Evolutionary conservation across 2,797 vertebrate species (phyloP).

Genomic region (Propithecus deckenii): DNA sequence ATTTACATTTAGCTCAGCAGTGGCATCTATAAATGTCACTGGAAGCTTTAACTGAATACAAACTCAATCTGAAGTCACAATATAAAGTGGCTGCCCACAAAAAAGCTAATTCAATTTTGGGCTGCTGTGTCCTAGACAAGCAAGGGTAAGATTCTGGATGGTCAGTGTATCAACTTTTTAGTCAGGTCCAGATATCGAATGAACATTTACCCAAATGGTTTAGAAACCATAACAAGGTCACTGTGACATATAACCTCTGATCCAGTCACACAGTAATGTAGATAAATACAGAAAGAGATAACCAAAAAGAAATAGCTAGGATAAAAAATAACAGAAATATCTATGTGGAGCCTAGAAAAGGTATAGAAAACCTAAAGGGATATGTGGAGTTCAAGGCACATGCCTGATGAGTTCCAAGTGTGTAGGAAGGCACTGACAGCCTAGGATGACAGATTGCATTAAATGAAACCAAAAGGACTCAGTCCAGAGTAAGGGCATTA

Average conservation of each 20-base stretch:
- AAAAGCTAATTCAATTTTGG: not conserved
- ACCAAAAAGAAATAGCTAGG: not conserved
- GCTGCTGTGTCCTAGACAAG: not conserved
- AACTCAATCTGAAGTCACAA: constrained; percentile 29
- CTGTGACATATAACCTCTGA: constrained; percentile 4
- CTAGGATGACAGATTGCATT: not conserved
- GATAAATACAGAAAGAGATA: not conserved
- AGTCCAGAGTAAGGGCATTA: not conserved
- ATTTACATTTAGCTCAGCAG: not conserved
- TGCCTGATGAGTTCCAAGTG: not conserved
- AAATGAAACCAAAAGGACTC: not conserved
- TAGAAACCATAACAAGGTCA: not conserved
- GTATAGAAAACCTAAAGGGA: not conserved
- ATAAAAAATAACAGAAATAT: not conserved
- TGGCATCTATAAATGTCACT: not conserved
- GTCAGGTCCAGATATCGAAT: not conserved
- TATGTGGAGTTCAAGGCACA: not conserved
- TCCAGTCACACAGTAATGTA: not conserved
- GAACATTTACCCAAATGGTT: not conserved
- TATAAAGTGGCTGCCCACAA: not conserved
- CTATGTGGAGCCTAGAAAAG: not conserved
- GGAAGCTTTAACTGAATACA: constrained; percentile 7
- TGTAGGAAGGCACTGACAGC: not conserved
- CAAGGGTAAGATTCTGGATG: not conserved
- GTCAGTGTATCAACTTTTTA: not conserved